Evolutionary conservation across 2,797 vertebrate genomes (phyloP).

Genomic region (Lophotriccus pileatus): DNA sequence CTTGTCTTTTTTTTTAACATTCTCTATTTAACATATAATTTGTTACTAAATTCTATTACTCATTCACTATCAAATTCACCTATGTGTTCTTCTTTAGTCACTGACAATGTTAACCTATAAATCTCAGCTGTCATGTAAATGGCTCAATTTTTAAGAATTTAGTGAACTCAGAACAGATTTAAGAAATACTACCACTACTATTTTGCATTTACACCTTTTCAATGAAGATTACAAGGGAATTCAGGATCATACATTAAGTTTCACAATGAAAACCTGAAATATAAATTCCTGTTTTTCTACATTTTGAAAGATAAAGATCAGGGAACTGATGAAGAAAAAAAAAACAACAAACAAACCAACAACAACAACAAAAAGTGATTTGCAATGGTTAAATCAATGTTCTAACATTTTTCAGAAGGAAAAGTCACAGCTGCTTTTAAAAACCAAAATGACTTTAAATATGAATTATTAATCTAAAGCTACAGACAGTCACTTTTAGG

Average conservation of each 20-base stretch:
- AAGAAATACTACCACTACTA: background rate
- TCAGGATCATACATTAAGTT: background rate
- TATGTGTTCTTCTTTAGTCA: background rate
- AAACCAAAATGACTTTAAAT: slow-evolving; percentile 1
- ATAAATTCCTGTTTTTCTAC: background rate
- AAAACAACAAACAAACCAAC: background rate
- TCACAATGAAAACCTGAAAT: background rate
- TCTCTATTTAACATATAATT: background rate
- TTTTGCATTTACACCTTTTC: background rate
- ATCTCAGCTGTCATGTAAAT: background rate
- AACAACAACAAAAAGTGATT: background rate
- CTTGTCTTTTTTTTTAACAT: background rate
- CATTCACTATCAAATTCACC: background rate
- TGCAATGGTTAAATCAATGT: background rate
- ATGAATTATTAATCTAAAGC: slow-evolving; percentile 46
- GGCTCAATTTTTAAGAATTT: background rate
- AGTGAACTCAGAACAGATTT: background rate
- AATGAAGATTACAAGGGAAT: background rate
- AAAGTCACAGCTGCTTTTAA: background rate
- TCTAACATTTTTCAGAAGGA: background rate
- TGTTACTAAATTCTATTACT: background rate
- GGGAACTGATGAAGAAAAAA: background rate
- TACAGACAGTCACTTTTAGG: slow-evolving; percentile 5
- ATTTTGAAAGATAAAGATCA: background rate
- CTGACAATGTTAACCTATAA: background rate